phyloP scores from a whole-genome alignment of 2,113 vertebrate species.

The Miniopterus natalensis region DNA sequence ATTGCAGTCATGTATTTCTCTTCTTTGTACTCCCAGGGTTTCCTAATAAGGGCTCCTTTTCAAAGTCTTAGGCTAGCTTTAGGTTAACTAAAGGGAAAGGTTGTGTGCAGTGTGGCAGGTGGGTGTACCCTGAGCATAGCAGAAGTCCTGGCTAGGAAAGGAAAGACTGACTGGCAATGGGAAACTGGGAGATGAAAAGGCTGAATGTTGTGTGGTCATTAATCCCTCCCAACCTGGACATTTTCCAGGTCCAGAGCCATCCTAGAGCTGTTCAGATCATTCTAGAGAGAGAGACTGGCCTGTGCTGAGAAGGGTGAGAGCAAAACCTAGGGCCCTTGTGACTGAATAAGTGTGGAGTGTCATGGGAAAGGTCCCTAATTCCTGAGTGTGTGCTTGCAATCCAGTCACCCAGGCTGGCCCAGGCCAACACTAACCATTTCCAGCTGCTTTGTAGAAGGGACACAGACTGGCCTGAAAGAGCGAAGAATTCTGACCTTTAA shows the following conservation, averaged over 20 bases:
- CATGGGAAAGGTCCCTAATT: background rate
- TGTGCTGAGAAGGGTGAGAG: background rate
- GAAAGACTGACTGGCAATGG: background rate
- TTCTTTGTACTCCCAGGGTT: slow-evolving; percentile 72
- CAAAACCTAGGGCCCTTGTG: background rate
- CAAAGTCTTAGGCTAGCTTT: slow-evolving; percentile 59
- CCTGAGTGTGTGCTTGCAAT: background rate
- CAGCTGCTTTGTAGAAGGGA: slow-evolving; percentile 3
- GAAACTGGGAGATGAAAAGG: background rate
- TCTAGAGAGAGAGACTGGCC: background rate
- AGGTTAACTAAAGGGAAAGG: slow-evolving; percentile 49
- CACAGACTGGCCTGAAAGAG: background rate
- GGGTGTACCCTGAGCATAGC: background rate
- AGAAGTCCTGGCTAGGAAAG: slow-evolving; percentile 18
- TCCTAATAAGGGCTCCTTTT: slow-evolving; percentile 65
- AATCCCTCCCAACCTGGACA: background rate
- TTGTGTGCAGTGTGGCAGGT: background rate
- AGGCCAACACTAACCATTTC: background rate
- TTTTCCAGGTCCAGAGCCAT: background rate
- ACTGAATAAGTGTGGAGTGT: background rate
- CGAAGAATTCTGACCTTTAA: background rate
- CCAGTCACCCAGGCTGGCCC: background rate
- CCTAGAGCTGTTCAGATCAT: background rate
- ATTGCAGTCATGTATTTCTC: slow-evolving; percentile 72
- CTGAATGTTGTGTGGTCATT: background rate